A percentile compares a stretch with the other conserved stretches of the same genome.
These are phyloP conservation scores for Gortyna flavago DNA, from an alignment of 2,888 invertebrate species.

Conservation along the genomic window DNA sequence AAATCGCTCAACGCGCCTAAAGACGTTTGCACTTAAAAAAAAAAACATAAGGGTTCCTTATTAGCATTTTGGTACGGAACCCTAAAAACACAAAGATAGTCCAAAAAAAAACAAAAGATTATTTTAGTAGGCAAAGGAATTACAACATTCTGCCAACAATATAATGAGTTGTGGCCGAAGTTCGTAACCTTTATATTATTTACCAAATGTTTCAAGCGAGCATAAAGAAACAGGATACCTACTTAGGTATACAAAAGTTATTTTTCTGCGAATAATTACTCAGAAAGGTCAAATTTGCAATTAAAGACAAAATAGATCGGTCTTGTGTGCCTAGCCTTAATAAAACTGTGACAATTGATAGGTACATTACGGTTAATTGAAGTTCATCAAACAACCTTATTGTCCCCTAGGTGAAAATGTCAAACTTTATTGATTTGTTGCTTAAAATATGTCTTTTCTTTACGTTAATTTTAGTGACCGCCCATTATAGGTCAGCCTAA, in stretches of 20 bases:
- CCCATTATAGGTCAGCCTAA: slow-evolving; percentile 26
- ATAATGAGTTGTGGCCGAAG: slow-evolving; percentile 23
- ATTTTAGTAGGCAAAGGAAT: slow-evolving; percentile 19
- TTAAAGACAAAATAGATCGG: slow-evolving; percentile 29
- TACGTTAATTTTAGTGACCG: slow-evolving; percentile 17
- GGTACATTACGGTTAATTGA: slow-evolving; percentile 2
- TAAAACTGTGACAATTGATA: not conserved
- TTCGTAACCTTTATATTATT: slow-evolving; percentile 33
- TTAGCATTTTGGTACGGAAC: too few species aligned
- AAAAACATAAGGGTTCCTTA: too few species aligned
- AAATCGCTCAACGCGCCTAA: not conserved
- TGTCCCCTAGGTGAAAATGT: slow-evolving; percentile 35
- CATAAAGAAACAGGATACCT: slow-evolving; percentile 13
- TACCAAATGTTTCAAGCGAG: slow-evolving; percentile 22
- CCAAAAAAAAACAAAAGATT: not conserved
- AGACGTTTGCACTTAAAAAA: not conserved
- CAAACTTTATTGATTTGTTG: slow-evolving; percentile 43
- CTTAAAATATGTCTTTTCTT: slow-evolving; percentile 43
- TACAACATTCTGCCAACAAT: slow-evolving; percentile 38
- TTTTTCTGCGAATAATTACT: slow-evolving; percentile 18
- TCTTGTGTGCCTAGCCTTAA: slow-evolving; percentile 11
- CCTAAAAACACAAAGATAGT: not conserved
- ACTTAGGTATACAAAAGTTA: not conserved
- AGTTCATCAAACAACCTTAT: slow-evolving; percentile 40
- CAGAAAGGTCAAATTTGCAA: slow-evolving; percentile 27